phyloP scores from a whole-genome alignment of 1,140 invertebrate species.

The Battus philenor region DNA sequence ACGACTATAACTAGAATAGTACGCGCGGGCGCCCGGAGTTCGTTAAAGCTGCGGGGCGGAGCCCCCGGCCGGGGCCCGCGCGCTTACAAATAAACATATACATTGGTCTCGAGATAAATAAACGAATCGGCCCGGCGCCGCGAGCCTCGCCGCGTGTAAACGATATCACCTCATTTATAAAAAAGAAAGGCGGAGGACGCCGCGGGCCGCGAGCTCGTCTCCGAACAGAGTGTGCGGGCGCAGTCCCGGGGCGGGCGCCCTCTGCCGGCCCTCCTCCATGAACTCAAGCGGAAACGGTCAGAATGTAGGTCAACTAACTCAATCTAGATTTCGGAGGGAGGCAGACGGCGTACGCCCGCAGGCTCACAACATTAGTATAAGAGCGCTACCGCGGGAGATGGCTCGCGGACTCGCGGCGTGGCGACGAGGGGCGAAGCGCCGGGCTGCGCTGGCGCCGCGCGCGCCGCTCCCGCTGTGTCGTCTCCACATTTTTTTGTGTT shows the following conservation, averaged over 20 bases:
- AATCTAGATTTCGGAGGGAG: constrained; percentile 25
- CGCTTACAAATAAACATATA: constrained; percentile 63
- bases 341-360: constrained; percentile 19
- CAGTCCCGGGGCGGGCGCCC: constrained; percentile 19
- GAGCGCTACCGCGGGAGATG: constrained; percentile 20
- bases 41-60: constrained; percentile 63
- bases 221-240: constrained; percentile 21
- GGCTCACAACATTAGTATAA: constrained; percentile 26
- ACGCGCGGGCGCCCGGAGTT: constrained; percentile 37
- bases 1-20: constrained; percentile 62
- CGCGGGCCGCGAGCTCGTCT: constrained; percentile 28
- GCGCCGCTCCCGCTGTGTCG: constrained; percentile 19
- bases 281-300: constrained; percentile 23
- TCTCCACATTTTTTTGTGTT: constrained; percentile 32
- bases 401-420: constrained; percentile 32
- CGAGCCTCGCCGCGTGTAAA: constrained; percentile 44
- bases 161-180: constrained; percentile 55
- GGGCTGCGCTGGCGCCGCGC: constrained; percentile 27
- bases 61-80: constrained; percentile 35
- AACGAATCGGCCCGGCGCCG: constrained; percentile 54
- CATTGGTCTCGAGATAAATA: constrained; percentile 71
- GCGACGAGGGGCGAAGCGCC: constrained; percentile 35
- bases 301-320: constrained; percentile 21
- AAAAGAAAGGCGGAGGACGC: constrained; percentile 59
- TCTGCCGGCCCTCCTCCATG: not conserved